phyloP scores from a whole-genome alignment of 2,797 vertebrate genomes.

The Onychomys leucogaster region DNA sequence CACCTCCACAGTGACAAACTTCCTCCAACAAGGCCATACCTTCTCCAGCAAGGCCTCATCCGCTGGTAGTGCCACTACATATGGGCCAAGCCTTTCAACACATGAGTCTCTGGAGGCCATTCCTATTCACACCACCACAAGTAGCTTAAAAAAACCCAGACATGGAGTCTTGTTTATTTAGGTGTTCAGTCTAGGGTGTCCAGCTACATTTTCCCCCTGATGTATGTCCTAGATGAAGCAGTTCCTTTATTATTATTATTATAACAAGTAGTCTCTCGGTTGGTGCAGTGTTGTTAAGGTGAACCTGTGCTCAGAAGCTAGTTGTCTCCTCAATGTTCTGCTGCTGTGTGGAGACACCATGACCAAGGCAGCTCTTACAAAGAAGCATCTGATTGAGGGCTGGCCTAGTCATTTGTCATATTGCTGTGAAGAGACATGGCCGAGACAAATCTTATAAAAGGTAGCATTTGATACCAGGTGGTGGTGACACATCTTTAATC shows the following conservation, averaged over 20 bases:
- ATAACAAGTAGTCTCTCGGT: background rate
- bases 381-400: no score
- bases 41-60: no score
- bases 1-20: no score
- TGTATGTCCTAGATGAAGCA: background rate
- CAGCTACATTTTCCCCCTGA: background rate
- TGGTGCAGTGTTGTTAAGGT: background rate
- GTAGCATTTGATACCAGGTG: no score
- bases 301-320: background rate
- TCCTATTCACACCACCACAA: background rate
- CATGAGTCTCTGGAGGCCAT: no score
- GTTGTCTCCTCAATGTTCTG: no score
- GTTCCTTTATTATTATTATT: background rate
- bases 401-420: background rate
- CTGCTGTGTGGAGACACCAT: no score
- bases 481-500: no score
- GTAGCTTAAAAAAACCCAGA: background rate
- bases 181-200: background rate
- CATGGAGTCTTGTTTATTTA: background rate
- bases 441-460: background rate
- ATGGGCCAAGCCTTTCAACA: no score
- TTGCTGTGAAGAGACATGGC: background rate
- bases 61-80: no score
- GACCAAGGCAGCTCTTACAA: no score
- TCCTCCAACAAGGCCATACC: no score